A percentile compares a stretch with the other conserved stretches of the same genome.
Evolutionary conservation across 2,888 invertebrate species (phyloP).

Genomic region (Brenthis hecate): DNA sequence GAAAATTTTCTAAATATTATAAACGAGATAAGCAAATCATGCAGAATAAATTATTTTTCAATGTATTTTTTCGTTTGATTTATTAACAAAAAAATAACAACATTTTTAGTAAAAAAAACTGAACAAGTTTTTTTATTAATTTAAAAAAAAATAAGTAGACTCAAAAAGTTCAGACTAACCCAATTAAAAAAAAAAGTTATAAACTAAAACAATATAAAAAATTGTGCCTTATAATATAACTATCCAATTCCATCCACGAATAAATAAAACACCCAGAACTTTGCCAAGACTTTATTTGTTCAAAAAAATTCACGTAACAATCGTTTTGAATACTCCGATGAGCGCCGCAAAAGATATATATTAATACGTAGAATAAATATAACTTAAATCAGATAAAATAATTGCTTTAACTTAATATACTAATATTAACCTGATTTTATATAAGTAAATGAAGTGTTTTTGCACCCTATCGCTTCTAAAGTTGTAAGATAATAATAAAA

Average conservation of each 20-base stretch:
- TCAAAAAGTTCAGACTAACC: too few species aligned
- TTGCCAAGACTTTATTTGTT: constrained; percentile 41
- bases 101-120: background rate
- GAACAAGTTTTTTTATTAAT: too few species aligned
- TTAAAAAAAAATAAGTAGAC: too few species aligned
- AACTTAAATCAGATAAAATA: too few species aligned
- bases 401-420: too few species aligned
- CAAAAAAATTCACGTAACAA: constrained; percentile 14
- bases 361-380: background rate
- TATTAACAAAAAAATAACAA: background rate
- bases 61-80: constrained; percentile 68
- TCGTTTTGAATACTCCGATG: background rate
- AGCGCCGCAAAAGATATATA: background rate
- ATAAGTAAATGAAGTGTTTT: too few species aligned
- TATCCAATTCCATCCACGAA: background rate
- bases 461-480: too few species aligned
- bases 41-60: constrained; percentile 81
- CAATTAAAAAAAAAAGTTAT: too few species aligned
- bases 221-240: background rate
- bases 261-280: constrained; percentile 44
- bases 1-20: constrained; percentile 80
- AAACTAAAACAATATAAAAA: too few species aligned
- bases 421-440: too few species aligned
- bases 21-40: constrained; percentile 75
- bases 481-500: too few species aligned